Evolutionary conservation across 1,140 invertebrate genomes (phyloP).

Genomic region (Drosophila punjabiensis): DNA sequence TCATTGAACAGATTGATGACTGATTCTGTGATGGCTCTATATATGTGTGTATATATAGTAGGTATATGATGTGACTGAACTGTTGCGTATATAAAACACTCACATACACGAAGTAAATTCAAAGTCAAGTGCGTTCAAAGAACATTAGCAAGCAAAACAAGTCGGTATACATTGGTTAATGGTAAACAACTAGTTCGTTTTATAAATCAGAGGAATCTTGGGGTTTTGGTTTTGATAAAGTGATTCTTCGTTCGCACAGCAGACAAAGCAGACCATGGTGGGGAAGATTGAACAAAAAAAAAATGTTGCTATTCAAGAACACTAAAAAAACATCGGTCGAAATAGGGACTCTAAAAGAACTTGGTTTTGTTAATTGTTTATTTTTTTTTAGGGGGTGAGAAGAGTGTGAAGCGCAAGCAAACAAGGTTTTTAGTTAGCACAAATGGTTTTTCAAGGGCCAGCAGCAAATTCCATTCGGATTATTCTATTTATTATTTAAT

Average conservation of each 20-base stretch:
- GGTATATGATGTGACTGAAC: constrained; percentile 31
- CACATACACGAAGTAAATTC: constrained; percentile 28
- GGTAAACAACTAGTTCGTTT: constrained; percentile 27
- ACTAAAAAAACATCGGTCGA: constrained; percentile 21
- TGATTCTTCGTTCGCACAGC: constrained; percentile 24
- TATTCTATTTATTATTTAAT: not conserved
- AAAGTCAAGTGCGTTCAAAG: constrained; percentile 42
- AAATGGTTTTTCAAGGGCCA: constrained; percentile 14
- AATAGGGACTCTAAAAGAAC: constrained; percentile 31
- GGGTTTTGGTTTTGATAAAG: constrained; percentile 9
- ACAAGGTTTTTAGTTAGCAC: constrained; percentile 21
- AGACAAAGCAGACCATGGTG: constrained; percentile 40
- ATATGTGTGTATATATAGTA: constrained; percentile 18
- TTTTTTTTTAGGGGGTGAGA: constrained; percentile 2
- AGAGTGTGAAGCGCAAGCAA: constrained; percentile 33
- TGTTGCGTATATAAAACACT: constrained; percentile 33
- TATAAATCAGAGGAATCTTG: constrained; percentile 18
- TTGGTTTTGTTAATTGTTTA: constrained; percentile 11
- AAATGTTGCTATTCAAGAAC: constrained; percentile 36
- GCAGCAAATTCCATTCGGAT: constrained; percentile 8
- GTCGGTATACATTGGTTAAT: constrained; percentile 31
- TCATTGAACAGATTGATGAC: constrained; percentile 26
- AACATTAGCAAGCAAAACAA: constrained; percentile 54
- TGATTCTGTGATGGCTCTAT: constrained; percentile 44
- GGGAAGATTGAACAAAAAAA: constrained; percentile 6